A percentile compares a stretch with the other conserved stretches of the same genome.
phyloP scores from a whole-genome alignment of 2,113 vertebrate genomes.

The Pipra filicauda region DNA sequence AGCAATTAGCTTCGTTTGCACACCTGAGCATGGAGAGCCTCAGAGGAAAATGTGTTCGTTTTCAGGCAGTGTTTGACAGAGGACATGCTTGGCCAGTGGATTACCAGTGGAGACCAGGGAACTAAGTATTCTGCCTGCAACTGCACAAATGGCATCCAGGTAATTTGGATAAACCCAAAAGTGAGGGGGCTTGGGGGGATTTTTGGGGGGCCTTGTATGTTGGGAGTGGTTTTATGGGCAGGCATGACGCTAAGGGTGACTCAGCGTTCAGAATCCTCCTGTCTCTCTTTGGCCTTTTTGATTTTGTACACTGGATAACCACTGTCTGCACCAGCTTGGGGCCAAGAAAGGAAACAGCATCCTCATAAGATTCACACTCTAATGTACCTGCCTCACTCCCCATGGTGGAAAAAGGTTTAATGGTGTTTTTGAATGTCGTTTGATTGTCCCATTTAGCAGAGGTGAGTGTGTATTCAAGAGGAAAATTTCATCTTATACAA shows the following conservation, averaged over 20 bases:
- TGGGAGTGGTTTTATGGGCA: not conserved
- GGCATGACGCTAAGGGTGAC: not conserved
- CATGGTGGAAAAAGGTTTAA: not conserved
- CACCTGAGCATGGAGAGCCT: not conserved
- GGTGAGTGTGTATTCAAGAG: not conserved
- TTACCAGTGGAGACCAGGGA: conserved; percentile 71
- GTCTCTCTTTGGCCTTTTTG: not conserved
- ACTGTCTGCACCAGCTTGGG: not conserved
- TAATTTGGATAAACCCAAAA: conserved; percentile 47
- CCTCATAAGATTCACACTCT: not conserved
- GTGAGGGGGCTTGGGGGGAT: not conserved
- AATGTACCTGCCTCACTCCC: not conserved
- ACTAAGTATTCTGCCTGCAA: conserved; percentile 78
- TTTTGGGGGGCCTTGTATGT: not conserved
- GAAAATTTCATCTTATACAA: conserved; percentile 4
- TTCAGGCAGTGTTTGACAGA: conserved; percentile 79
- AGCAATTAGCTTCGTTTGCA: not conserved
- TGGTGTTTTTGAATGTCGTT: not conserved
- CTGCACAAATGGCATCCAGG: conserved; percentile 78
- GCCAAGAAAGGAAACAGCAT: not conserved
- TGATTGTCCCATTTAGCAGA: not conserved
- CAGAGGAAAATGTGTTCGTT: conserved; percentile 45
- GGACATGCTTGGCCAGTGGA: conserved; percentile 73
- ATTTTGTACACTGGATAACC: not conserved
- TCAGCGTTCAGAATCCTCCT: not conserved